Conservation (phyloP, 2,888 invertebrate species). For the Bellardia bayeri region DNA sequence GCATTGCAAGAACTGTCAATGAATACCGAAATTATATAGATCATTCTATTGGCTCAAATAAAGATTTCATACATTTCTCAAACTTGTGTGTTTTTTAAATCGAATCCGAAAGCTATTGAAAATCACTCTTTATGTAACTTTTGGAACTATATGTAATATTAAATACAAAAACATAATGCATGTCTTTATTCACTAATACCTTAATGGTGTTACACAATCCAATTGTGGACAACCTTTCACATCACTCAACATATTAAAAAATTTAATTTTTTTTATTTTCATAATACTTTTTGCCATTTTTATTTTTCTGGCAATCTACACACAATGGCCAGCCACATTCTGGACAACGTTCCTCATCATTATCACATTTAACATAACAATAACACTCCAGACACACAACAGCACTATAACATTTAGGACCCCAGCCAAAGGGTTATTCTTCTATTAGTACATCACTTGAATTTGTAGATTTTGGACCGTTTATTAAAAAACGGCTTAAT, state of each 20-base stretch:
- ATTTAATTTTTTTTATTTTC: constrained; percentile 86
- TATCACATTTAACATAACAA: constrained; percentile 84
- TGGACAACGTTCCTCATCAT: constrained; percentile 85
- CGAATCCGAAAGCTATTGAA: too few species aligned
- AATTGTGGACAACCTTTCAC: constrained; percentile 87
- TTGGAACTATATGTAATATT: too few species aligned
- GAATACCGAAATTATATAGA: too few species aligned
- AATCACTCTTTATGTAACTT: too few species aligned
- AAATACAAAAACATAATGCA: too few species aligned
- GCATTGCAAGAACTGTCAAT: too few species aligned
- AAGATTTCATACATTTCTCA: too few species aligned
- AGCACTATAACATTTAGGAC: constrained; percentile 90
- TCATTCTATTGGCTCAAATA: too few species aligned
- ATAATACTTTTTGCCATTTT: constrained; percentile 78
- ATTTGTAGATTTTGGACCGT: constrained; percentile 86
- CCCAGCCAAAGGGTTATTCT: constrained; percentile 90
- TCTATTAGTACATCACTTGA: constrained; percentile 89
- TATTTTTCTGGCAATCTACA: constrained; percentile 85
- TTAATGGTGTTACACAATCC: constrained; percentile 92
- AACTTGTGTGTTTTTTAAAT: too few species aligned
- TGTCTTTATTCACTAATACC: constrained; percentile 83
- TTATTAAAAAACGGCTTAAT: constrained; percentile 89
- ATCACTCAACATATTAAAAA: constrained; percentile 86
- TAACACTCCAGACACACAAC: constrained; percentile 91
- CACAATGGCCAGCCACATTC: constrained; percentile 92